These are phyloP conservation scores for Apus apus DNA, from an alignment of 2,113 vertebrate species.

Conservation along the genomic window DNA sequence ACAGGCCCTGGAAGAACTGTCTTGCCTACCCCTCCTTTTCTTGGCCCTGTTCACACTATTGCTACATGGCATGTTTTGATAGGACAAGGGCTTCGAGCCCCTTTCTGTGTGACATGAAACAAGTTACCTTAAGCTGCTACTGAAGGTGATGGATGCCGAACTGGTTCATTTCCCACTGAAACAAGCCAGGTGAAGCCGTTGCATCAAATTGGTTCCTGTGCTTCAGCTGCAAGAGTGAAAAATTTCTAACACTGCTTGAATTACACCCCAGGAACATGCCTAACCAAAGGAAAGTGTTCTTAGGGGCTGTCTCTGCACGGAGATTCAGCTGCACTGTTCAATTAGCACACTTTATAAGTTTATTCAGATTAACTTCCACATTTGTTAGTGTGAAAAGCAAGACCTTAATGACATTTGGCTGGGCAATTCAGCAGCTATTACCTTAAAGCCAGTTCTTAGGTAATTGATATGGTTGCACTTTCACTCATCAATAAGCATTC, in stretches of 20 bases:
- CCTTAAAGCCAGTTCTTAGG: neutral
- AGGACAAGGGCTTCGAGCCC: neutral
- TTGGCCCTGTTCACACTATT: neutral
- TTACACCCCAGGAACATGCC: neutral
- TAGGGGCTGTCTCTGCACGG: neutral
- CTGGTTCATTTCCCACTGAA: neutral
- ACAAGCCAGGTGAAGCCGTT: neutral
- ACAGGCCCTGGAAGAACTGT: neutral
- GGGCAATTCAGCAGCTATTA: neutral
- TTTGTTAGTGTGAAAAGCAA: neutral
- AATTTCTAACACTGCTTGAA: neutral
- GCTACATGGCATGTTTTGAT: neutral
- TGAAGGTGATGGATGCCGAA: neutral
- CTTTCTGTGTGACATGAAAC: neutral
- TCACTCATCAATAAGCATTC: slow-evolving; percentile 38
- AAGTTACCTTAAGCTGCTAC: neutral
- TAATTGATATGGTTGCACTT: neutral
- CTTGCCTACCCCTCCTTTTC: neutral
- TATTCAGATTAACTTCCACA: neutral
- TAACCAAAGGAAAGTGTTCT: neutral
- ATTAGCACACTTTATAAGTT: neutral
- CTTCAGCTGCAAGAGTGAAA: neutral
- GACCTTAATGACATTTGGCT: neutral
- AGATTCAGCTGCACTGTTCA: neutral
- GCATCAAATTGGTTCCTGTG: neutral